Evolutionary conservation across 1,140 invertebrate species (phyloP), one percentile per base, ranked within the genome.

Genomic region (Zaprionus vittiger): DNA sequence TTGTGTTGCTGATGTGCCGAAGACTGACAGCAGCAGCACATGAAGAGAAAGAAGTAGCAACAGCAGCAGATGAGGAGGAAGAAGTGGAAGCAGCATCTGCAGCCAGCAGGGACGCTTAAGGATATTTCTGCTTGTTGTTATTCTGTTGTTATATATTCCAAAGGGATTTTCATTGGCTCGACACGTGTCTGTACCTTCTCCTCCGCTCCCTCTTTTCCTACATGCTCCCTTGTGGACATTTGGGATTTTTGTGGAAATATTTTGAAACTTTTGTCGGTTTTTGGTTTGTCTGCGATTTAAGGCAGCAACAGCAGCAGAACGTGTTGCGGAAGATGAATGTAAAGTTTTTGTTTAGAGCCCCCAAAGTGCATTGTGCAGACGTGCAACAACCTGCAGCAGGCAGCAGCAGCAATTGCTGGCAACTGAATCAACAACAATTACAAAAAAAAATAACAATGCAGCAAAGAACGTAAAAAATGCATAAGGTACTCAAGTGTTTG

Each of bases 321-420:
- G 44, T 69, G 68, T 65, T 44, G 54, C 44, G 47, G 26, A 37
- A 68, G 60, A 38, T 77, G 38, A 34, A 73, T 71, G 61, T 26
- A 52, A 64, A 74, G 73, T 65, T 47, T 47, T 47, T 47, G 65
- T 71, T 82, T 71, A 83, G 73, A 34, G 31, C 31, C 31, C 14
- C 62, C 44, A 49, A 80, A 80, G 78, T 83, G 84, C 84, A 87
- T 87, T 89, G 83, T 87, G 31, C 79, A 75, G 83, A 54, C 77
- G 81, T 80, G 83, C 83, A 87, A 78, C 78, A 89, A 77, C 69
- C 72, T 83, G 80, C 81, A 71, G 69, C 66, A 66, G 47, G 3
- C 11, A 15, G 31, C 66, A 69, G 37, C 34, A 67, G 37, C 54
- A 57, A 73, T 70, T 72, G 49, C 66, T 61, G 61, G 67, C 81